Conservation (phyloP, 2,797 vertebrate genomes). For the Esox lucius region DNA sequence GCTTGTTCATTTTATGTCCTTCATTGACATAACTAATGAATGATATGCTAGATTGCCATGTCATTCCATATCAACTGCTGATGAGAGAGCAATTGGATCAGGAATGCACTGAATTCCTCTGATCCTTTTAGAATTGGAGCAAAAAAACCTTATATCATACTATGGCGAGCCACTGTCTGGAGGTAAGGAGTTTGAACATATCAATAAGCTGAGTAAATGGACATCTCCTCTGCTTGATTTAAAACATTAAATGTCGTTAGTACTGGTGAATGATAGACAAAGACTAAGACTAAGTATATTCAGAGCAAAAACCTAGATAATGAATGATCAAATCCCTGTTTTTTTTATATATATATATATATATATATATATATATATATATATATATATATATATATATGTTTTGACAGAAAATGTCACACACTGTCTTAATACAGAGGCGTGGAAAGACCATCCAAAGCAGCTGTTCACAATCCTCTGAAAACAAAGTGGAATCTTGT, state of each 20-base stretch:
- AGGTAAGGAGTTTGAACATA: conserved; percentile 6
- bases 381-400: background rate
- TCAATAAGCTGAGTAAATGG: conserved; percentile 2
- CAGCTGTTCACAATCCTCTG: background rate
- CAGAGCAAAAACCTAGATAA: too few species aligned
- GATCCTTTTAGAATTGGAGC: background rate
- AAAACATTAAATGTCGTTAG: background rate
- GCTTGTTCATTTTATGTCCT: background rate
- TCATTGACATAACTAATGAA: background rate
- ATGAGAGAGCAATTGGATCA: background rate
- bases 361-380: too few species aligned
- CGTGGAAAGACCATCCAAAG: background rate
- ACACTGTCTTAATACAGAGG: background rate
- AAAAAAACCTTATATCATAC: background rate
- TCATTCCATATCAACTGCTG: background rate
- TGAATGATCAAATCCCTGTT: background rate
- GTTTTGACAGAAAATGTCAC: conserved; percentile 1
- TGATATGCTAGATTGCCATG: background rate
- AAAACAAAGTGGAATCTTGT: background rate
- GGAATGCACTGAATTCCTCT: background rate
- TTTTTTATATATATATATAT: too few species aligned
- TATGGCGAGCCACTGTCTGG: background rate
- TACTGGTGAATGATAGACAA: background rate
- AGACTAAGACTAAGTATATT: background rate
- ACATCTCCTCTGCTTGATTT: conserved; percentile 6